These are phyloP conservation scores for Emberiza fucata DNA, from an alignment of 2,113 vertebrate species.

Conservation along the genomic window DNA sequence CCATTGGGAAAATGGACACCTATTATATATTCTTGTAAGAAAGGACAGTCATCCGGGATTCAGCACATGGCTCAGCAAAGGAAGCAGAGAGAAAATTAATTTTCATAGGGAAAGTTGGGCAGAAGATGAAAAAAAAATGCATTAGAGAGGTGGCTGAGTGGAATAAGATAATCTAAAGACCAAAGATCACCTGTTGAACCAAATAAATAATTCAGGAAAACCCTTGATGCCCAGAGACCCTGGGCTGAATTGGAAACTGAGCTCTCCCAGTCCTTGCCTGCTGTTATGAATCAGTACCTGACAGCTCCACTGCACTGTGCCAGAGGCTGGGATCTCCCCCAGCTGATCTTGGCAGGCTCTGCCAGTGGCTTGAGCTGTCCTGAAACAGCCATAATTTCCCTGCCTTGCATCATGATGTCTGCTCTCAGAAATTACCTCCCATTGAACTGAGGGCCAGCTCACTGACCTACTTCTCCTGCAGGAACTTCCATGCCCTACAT, in stretches of 20 bases:
- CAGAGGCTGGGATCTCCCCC: neutral
- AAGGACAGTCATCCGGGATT: neutral
- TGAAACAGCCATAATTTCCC: neutral
- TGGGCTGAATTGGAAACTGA: neutral
- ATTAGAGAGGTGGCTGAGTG: neutral
- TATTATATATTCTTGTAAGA: conserved; percentile 1
- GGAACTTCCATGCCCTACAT: neutral
- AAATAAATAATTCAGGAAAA: conserved; percentile 32
- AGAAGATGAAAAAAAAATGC: neutral
- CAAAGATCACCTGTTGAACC: neutral
- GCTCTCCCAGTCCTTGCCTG: neutral
- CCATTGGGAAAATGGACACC: neutral
- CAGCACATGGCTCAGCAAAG: neutral
- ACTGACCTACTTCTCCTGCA: neutral
- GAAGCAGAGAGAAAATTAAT: neutral
- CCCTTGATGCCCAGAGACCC: neutral
- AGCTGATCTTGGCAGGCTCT: neutral
- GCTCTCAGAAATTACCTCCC: neutral
- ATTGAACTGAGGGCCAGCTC: neutral
- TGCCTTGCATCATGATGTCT: neutral
- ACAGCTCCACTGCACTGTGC: neutral
- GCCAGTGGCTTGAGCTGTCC: neutral
- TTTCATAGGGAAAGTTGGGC: neutral
- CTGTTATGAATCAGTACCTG: neutral
- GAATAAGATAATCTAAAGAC: neutral